phyloP scores from a whole-genome alignment of 2,113 vertebrate species.

The Macrotis lagotis region DNA sequence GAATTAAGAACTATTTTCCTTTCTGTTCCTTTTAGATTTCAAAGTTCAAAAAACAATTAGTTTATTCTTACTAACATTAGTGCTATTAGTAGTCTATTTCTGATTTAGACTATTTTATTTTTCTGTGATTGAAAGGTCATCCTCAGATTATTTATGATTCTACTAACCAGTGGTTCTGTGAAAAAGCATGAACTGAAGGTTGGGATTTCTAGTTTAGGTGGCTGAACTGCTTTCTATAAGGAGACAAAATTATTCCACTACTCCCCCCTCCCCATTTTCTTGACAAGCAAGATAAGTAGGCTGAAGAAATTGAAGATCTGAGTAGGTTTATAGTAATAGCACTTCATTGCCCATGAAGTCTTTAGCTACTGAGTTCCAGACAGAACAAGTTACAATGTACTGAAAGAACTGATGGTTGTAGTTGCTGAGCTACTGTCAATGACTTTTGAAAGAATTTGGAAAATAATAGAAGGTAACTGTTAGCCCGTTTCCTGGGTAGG shows the following conservation, averaged over 20 bases:
- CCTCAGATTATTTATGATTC: background rate
- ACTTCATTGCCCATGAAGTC: background rate
- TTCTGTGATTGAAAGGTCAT: background rate
- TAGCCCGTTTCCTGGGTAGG: background rate
- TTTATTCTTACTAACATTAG: background rate
- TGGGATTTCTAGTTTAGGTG: background rate
- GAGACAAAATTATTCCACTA: background rate
- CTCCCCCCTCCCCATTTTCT: background rate
- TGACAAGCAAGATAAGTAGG: background rate
- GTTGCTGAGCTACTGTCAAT: background rate
- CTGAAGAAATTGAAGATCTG: background rate
- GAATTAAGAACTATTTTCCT: background rate
- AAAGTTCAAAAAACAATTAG: too few relatives aligned
- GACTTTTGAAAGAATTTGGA: background rate
- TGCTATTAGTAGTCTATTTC: conserved; percentile 12
- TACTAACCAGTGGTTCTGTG: background rate
- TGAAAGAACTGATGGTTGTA: background rate
- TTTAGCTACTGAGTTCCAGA: background rate
- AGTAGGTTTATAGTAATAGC: background rate
- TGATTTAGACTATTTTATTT: background rate
- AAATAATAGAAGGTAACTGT: background rate
- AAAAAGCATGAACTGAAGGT: background rate
- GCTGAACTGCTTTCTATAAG: background rate
- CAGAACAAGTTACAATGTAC: background rate
- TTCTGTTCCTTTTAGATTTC: background rate